Percentiles rank a stretch among this genome's conserved stretches.
phyloP scores from a whole-genome alignment of 2,888 invertebrate species.

The Boloria selene region DNA sequence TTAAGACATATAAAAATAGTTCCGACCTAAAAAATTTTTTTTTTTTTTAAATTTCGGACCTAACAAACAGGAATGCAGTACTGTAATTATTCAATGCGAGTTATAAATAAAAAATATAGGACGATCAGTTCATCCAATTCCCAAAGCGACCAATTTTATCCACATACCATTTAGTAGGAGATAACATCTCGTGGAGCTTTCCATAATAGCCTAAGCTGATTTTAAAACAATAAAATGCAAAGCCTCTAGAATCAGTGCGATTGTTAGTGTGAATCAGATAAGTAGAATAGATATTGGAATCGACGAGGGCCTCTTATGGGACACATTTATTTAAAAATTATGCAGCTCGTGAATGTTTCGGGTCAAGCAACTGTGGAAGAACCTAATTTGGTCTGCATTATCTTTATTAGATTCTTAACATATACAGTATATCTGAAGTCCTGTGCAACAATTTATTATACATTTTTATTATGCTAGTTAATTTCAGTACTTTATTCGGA shows the following conservation, averaged over 20 bases:
- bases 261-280: conserved; percentile 76
- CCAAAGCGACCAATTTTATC: conserved; percentile 78
- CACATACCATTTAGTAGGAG: conserved; percentile 76
- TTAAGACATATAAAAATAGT: too few species aligned
- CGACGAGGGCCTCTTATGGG: conserved; percentile 52
- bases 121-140: conserved; percentile 52
- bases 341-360: conserved; percentile 32
- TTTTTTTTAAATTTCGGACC: too few species aligned
- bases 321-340: conserved; percentile 48
- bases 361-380: conserved; percentile 30
- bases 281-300: conserved; percentile 61
- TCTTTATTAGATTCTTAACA: conserved; percentile 33
- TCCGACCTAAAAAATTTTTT: too few species aligned
- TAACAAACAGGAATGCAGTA: too few species aligned
- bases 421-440: conserved; percentile 23
- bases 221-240: conserved; percentile 54
- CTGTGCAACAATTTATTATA: background rate
- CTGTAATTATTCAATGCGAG: too few species aligned
- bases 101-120: too few species aligned
- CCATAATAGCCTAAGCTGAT: conserved; percentile 53
- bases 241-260: conserved; percentile 59
- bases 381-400: conserved; percentile 39
- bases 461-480: too few species aligned
- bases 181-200: conserved; percentile 65
- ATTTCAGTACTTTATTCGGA: too few species aligned